A percentile compares a stretch with the other conserved stretches of the same genome.
Evolutionary conservation across 2,113 vertebrate genomes (phyloP).

Genomic region (Daboia siamensis): DNA sequence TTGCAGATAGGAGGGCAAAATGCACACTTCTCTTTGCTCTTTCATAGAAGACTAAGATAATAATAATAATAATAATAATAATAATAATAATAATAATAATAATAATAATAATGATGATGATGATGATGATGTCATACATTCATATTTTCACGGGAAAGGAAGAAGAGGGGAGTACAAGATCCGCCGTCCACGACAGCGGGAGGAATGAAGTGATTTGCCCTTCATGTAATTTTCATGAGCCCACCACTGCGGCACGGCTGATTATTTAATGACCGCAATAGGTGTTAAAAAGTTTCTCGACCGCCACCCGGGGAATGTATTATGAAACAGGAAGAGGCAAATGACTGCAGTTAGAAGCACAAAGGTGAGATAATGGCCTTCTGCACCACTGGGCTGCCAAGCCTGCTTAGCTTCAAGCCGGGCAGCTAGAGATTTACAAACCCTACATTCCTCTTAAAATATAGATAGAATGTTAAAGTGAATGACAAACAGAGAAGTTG

Average conservation of each 20-base stretch:
- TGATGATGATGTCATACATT: too few relatives aligned
- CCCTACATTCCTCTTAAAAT: slow-evolving; percentile 70
- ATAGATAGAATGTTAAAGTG: slow-evolving; percentile 71
- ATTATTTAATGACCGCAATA: slow-evolving; percentile 68
- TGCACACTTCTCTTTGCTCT: too few relatives aligned
- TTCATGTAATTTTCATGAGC: slow-evolving; percentile 70
- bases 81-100: too few relatives aligned
- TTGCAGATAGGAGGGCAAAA: not conserved
- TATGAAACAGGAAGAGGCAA: slow-evolving; percentile 74
- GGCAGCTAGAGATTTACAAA: slow-evolving; percentile 69
- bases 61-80: too few relatives aligned
- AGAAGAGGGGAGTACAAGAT: not conserved
- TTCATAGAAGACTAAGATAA: not conserved
- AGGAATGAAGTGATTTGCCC: slow-evolving; percentile 21
- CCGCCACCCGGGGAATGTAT: slow-evolving; percentile 76
- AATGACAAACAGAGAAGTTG: slow-evolving; percentile 67
- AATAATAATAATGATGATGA: too few relatives aligned
- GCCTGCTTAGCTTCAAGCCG: slow-evolving; percentile 73
- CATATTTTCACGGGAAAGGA: not conserved
- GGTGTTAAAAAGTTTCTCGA: slow-evolving; percentile 80
- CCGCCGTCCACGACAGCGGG: not conserved
- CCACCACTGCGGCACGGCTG: slow-evolving; percentile 61
- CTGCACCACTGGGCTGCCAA: slow-evolving; percentile 81
- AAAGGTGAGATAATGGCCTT: slow-evolving; percentile 88
- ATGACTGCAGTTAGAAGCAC: slow-evolving; percentile 76